Conservation (phyloP, 2,113 vertebrate species). For the Monopterus albus region DNA sequence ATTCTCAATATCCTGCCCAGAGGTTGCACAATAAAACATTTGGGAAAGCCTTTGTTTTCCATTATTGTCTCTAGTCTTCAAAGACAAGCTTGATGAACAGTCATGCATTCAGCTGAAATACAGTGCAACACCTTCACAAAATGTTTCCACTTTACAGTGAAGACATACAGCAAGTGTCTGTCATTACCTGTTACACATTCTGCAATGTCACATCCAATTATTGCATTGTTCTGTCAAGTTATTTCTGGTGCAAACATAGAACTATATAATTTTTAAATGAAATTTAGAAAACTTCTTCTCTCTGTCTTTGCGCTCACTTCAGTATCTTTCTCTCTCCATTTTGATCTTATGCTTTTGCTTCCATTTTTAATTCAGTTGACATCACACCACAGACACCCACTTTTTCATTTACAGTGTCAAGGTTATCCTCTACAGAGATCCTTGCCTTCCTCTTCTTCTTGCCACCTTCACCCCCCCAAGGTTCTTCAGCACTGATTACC, state of each 20-base stretch:
- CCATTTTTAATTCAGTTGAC: constrained; percentile 40
- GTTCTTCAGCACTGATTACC: constrained; percentile 41
- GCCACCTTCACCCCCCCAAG: constrained; percentile 43
- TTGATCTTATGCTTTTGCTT: not conserved
- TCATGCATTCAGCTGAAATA: constrained; percentile 28
- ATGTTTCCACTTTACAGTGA: constrained; percentile 9
- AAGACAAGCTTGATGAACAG: constrained; percentile 37
- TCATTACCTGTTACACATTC: not conserved
- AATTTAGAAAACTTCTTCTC: constrained; percentile 17
- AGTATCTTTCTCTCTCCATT: not conserved
- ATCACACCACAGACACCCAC: constrained; percentile 36
- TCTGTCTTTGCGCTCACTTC: constrained; percentile 8
- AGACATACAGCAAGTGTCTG: constrained; percentile 18
- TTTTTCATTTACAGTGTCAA: constrained; percentile 36
- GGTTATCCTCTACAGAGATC: constrained; percentile 49
- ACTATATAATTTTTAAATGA: constrained; percentile 2
- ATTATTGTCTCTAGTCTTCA: constrained; percentile 31
- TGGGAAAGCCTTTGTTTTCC: constrained; percentile 47
- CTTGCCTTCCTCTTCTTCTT: constrained; percentile 25
- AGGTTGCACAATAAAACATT: constrained; percentile 44
- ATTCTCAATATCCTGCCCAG: constrained; percentile 59
- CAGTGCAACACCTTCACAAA: constrained; percentile 25
- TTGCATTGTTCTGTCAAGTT: constrained; percentile 2
- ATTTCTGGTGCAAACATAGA: not conserved
- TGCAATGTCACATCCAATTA: constrained; percentile 1